Percentiles rank a stretch among this genome's conserved stretches.
Conservation (phyloP, 2,113 vertebrate species). For the Bombycilla garrulus region DNA sequence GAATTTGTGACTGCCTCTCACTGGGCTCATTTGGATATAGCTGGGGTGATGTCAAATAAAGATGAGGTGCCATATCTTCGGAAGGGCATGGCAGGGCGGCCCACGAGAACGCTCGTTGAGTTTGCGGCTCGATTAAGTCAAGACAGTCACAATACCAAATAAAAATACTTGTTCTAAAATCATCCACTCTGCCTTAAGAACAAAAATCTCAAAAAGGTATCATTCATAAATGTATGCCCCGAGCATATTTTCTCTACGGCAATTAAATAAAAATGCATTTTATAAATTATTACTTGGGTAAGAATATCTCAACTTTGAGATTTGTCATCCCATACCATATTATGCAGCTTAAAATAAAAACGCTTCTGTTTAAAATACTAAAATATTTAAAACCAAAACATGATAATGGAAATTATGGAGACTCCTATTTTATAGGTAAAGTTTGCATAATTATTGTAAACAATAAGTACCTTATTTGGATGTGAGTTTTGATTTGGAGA, state of each 20-base stretch:
- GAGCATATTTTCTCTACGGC: background rate
- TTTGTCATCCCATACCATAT: background rate
- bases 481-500: background rate
- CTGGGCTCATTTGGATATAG: conserved; percentile 97
- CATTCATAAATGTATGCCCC: background rate
- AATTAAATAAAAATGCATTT: background rate
- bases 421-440: background rate
- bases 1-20: conserved; percentile 89
- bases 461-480: background rate
- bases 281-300: background rate
- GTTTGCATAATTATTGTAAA: background rate
- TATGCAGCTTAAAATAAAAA: background rate
- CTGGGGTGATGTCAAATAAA: conserved; percentile 95
- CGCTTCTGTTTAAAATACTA: background rate
- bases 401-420: background rate
- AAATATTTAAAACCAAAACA: background rate
- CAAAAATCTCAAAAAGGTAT: background rate
- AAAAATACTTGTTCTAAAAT: background rate
- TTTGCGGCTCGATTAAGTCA: conserved; percentile 79
- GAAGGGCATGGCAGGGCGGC: conserved; percentile 95
- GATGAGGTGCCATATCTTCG: conserved; percentile 91
- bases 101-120: conserved; percentile 90
- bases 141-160: conserved; percentile 38
- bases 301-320: background rate
- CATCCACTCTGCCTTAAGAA: background rate